Evolutionary conservation across 1,140 invertebrate genomes (phyloP), one percentile per base, ranked within the genome.

Genomic region (Mylabris phalerata): DNA sequence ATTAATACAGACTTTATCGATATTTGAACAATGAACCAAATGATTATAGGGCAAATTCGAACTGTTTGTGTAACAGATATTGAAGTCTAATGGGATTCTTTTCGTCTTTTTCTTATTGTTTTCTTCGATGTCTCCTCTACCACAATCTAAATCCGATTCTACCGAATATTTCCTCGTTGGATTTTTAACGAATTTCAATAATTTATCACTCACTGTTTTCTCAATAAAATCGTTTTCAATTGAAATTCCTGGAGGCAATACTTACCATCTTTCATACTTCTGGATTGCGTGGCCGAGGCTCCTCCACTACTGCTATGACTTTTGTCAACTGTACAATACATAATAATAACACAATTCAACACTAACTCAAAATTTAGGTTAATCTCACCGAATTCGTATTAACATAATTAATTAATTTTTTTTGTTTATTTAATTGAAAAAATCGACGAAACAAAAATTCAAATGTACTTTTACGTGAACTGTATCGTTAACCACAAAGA

Each of bases 281-380:
- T 72, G 51, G 70, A 49, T 50, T 73, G 69, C 50, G 71, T 68
- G 68, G 69, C 70, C 48, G 71, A 65, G 52, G 67, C 64, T 57
- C 63, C 70, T 64, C 68, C 71, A 63, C 68, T 64, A 57, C 69
- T 66, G 63, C 68, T 70, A 47, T 62, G 60, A 57, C 65, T 67
- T 65, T 74, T 73, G 64, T 73, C 71, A 68, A 73, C 71, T 54
- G 70, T 73, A 66, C 73, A 73, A 68, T 74, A 73, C 73, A 74
- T 74, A 68, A 67, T 73, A 67, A 69, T 63, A 67, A 32, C 19
- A 19, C 62, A 67, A 66, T 65, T 65, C 68, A 72, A 67, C 69
- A 72, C 67, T 68, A 66, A 52, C 57, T 64, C 65, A 63, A 60
- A 19, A 19, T 19, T 32, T 32, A 67, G 70, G 70, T 70, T 67